These are phyloP conservation scores for Pseudomugil tenellus DNA, from an alignment of 2,797 vertebrate species.

Conservation along the genomic window DNA sequence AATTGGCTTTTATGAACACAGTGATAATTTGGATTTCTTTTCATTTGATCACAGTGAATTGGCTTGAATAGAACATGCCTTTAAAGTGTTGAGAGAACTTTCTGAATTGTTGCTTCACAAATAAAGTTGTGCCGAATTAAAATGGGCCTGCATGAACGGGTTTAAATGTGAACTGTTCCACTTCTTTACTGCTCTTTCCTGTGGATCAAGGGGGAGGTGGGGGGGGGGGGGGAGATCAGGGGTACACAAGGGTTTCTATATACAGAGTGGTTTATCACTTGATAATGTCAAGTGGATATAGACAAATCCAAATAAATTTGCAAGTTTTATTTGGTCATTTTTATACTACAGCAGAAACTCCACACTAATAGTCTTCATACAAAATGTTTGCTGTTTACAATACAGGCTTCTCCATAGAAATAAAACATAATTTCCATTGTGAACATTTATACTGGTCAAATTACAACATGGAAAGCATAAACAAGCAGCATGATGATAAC, in stretches of 20 bases:
- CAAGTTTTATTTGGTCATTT: constrained; percentile 6
- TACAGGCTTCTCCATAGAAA: background rate
- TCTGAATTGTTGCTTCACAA: too few species aligned
- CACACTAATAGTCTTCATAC: background rate
- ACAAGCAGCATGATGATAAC: background rate
- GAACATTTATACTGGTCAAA: constrained; percentile 21
- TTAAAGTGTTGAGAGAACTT: background rate
- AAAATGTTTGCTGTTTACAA: background rate
- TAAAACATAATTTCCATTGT: background rate
- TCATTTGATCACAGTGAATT: too few species aligned
- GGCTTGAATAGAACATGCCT: too few species aligned
- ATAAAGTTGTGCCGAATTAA: too few species aligned
- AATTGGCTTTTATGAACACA: too few species aligned
- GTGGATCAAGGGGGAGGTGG: too few species aligned
- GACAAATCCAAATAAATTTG: too few species aligned
- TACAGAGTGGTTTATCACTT: background rate
- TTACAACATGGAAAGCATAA: background rate
- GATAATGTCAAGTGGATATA: background rate
- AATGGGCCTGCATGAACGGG: too few species aligned
- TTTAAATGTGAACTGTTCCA: background rate
- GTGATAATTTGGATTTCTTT: too few species aligned
- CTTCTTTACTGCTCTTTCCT: background rate
- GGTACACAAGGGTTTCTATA: too few species aligned
- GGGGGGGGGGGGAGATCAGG: too few species aligned
- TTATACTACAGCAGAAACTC: background rate